These are phyloP conservation scores for Argopecten irradians DNA, from an alignment of 1,140 invertebrate species.

Conservation along the genomic window DNA sequence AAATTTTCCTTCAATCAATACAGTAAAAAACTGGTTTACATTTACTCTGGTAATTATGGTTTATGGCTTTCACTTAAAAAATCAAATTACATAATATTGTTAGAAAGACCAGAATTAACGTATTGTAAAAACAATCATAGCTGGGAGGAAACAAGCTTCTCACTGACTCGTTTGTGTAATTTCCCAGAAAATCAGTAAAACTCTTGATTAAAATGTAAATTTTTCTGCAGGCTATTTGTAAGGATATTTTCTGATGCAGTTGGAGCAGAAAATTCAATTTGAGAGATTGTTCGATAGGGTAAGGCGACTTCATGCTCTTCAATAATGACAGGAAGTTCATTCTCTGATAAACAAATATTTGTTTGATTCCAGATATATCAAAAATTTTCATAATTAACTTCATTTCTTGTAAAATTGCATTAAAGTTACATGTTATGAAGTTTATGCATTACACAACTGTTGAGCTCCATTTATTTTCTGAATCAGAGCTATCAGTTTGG, in stretches of 20 bases:
- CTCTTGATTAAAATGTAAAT: conserved; percentile 23
- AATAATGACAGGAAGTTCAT: neutral
- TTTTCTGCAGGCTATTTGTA: conserved; percentile 16
- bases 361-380: neutral
- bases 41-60: neutral
- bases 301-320: neutral
- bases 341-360: neutral
- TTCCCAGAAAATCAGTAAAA: conserved; percentile 22
- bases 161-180: neutral
- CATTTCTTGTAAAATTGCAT: neutral
- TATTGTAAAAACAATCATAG: neutral
- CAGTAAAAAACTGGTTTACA: neutral
- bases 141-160: neutral
- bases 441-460: neutral
- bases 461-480: neutral
- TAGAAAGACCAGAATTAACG: neutral
- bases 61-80: neutral
- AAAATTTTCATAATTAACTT: neutral
- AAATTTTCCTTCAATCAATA: no score
- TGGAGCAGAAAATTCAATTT: conserved; percentile 22
- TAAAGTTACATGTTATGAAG: neutral
- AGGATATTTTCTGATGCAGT: neutral
- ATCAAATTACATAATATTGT: neutral
- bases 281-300: neutral
- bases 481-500: no score